A percentile compares a stretch with the other conserved stretches of the same genome.
Conservation (phyloP, 2,888 invertebrate genomes). For the Oscheius sp. region DNA sequence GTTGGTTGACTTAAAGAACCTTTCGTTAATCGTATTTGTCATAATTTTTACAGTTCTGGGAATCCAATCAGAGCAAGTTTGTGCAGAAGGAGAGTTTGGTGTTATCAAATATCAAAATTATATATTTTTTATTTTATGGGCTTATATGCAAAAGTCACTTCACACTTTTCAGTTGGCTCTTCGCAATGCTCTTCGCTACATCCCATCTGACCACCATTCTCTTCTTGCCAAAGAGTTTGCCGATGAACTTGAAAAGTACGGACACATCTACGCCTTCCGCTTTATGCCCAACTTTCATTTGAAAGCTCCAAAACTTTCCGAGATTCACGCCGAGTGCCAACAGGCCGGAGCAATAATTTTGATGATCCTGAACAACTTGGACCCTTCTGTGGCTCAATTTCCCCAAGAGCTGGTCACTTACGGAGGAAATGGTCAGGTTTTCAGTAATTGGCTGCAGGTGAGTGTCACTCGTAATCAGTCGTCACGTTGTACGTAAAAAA, state of each 20-base stretch:
- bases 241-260: constrained; percentile 77
- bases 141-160: not conserved
- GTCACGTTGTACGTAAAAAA: not conserved
- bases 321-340: constrained; percentile 60
- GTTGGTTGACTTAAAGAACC: too few relatives aligned
- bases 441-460: constrained; percentile 80
- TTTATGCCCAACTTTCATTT: constrained; percentile 73
- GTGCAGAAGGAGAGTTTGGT: too few relatives aligned
- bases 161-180: constrained; percentile 76
- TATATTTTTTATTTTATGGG: too few relatives aligned
- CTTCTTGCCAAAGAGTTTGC: constrained; percentile 76
- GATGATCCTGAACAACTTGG: constrained; percentile 81
- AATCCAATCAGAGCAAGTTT: too few relatives aligned
- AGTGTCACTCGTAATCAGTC: constrained; percentile 11
- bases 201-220: constrained; percentile 76
- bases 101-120: too few relatives aligned
- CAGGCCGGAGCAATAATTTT: constrained; percentile 78
- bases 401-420: constrained; percentile 80
- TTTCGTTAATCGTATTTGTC: too few relatives aligned
- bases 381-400: constrained; percentile 78
- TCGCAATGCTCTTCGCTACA: constrained; percentile 79
- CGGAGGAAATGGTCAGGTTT: constrained; percentile 80
- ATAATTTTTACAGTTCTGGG: too few relatives aligned
- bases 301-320: constrained; percentile 56
- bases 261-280: constrained; percentile 80